Percentiles rank a stretch among this genome's conserved stretches.
Evolutionary conservation across 2,797 vertebrate genomes (phyloP).

Genomic region (Gambusia yucatana): DNA sequence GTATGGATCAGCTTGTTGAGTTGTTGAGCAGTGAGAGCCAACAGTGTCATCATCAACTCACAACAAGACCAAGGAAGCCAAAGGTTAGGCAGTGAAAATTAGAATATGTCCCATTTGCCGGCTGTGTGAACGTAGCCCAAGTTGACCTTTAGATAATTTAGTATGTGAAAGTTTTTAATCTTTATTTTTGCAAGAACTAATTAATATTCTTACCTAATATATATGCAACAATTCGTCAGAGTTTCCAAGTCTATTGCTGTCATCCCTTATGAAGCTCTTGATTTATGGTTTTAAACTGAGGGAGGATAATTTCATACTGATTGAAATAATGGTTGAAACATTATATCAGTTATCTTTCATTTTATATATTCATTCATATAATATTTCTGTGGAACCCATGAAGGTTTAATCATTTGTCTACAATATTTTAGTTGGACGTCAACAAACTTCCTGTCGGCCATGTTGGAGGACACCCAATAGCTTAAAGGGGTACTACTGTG

Average conservation of each 20-base stretch:
- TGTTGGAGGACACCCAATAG: conserved; percentile 7
- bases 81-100: neutral
- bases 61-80: neutral
- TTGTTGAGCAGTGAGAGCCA: neutral
- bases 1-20: neutral
- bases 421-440: neutral
- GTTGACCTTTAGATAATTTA: neutral
- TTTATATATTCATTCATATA: neutral
- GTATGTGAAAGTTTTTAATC: neutral
- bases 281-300: neutral
- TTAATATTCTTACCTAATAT: neutral
- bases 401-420: neutral
- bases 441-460: neutral
- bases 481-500: neutral
- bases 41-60: neutral
- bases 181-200: neutral
- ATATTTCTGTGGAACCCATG: neutral
- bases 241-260: neutral
- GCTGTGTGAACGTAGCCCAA: neutral
- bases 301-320: neutral
- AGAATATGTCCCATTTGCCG: neutral
- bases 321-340: neutral
- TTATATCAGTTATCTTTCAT: neutral
- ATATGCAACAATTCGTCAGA: neutral
- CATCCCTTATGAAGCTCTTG: neutral